Conservation (phyloP, 2,113 vertebrate species). For the Actinemys pallida region DNA sequence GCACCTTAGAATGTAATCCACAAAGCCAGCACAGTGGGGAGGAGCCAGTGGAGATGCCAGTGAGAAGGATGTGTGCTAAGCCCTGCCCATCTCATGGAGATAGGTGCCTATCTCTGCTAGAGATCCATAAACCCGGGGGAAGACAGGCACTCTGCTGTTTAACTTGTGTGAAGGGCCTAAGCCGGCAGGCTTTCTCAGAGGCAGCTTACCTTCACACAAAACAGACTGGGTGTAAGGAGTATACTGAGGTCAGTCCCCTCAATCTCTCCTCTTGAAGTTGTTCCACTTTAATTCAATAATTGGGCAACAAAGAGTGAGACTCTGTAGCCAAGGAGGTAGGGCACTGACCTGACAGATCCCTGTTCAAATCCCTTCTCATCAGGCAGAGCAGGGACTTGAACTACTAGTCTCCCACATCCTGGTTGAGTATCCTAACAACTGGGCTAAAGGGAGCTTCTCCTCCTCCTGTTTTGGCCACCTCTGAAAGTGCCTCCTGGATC, state of each 20-base stretch:
- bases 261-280: not conserved
- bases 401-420: not conserved
- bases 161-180: not conserved
- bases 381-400: not conserved
- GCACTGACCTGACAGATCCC: not conserved
- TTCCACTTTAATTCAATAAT: not conserved
- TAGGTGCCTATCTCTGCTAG: not conserved
- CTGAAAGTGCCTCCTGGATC: not conserved
- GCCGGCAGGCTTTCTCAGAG: not conserved
- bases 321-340: not conserved
- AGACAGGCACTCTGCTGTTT: not conserved
- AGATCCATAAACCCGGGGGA: not conserved
- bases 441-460: not conserved
- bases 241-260: not conserved
- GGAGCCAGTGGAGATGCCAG: not conserved
- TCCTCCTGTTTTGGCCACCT: not conserved
- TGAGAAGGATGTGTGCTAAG: not conserved
- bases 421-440: not conserved
- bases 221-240: not conserved
- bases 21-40: not conserved
- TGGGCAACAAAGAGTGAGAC: not conserved
- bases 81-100: not conserved
- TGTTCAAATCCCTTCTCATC: not conserved
- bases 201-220: not conserved
- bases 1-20: not conserved